phyloP scores from a whole-genome alignment of 2,888 invertebrate genomes.

The Maniola hyperantus region DNA sequence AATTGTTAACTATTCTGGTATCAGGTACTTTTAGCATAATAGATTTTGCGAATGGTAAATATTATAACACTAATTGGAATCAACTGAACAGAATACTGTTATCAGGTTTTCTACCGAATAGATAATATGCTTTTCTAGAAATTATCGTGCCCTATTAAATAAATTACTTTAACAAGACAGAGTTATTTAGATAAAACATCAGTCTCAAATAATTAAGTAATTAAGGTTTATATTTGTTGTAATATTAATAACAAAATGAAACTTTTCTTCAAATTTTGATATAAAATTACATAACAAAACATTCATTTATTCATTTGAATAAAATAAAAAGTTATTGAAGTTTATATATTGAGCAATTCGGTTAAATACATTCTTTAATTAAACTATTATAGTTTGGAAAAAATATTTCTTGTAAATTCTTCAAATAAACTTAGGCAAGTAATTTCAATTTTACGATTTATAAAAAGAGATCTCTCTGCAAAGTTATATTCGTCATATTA shows the following conservation, averaged over 20 bases:
- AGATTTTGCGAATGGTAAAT: too few species aligned
- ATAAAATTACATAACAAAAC: slow-evolving; percentile 8
- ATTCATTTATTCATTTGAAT: background rate
- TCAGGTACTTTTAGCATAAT: slow-evolving; percentile 14
- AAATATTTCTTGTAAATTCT: background rate
- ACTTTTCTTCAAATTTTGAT: background rate
- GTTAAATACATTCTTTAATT: background rate
- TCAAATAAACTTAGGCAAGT: background rate
- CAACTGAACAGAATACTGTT: background rate
- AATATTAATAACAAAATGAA: background rate
- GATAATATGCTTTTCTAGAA: background rate
- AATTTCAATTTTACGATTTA: background rate
- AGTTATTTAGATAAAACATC: slow-evolving; percentile 20
- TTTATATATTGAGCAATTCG: slow-evolving; percentile 19
- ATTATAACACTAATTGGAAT: too few species aligned
- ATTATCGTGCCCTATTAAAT: slow-evolving; percentile 9
- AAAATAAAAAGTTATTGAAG: slow-evolving; percentile 6
- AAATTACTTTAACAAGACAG: background rate
- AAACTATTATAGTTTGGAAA: background rate
- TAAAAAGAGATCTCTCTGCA: background rate
- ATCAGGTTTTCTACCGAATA: background rate
- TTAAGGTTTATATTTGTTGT: background rate
- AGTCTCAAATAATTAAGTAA: slow-evolving; percentile 21
- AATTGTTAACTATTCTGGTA: slow-evolving; percentile 1
- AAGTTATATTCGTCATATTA: background rate